Percentiles rank a stretch among this genome's conserved stretches.
Conservation (phyloP, 2,113 vertebrate species). For the Peucedramus taeniatus region DNA sequence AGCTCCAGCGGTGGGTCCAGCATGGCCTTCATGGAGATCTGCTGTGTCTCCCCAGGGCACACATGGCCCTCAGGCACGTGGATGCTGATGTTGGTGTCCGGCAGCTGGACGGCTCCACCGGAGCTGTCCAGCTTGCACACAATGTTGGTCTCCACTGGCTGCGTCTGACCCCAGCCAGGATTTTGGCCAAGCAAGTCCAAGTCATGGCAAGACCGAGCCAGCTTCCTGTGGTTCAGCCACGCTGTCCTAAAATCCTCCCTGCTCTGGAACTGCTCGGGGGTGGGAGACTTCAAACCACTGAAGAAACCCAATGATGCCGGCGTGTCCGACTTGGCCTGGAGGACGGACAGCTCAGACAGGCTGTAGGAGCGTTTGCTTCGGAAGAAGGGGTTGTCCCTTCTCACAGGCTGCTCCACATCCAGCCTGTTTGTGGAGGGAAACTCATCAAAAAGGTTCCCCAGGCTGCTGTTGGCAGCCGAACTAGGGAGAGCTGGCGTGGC, state of each 20-base stretch:
- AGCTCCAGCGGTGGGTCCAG: conserved; percentile 91
- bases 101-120: conserved; percentile 89
- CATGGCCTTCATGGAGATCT: conserved; percentile 91
- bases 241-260: conserved; percentile 93
- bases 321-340: conserved; percentile 80
- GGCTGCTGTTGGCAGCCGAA: conserved; percentile 62
- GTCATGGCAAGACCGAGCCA: conserved; percentile 94
- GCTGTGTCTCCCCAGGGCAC: conserved; percentile 83
- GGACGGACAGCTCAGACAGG: conserved; percentile 89
- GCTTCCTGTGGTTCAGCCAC: conserved; percentile 92
- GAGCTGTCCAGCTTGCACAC: conserved; percentile 90
- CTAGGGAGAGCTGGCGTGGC: conserved; percentile 13
- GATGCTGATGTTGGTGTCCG: conserved; percentile 89
- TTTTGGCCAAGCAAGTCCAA: conserved; percentile 90
- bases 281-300: conserved; percentile 84
- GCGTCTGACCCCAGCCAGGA: conserved; percentile 96
- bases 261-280: conserved; percentile 93
- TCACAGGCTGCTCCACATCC: conserved; percentile 61
- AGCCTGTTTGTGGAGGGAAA: conserved; percentile 47
- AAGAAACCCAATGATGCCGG: conserved; percentile 75
- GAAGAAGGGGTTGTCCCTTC: conserved; percentile 90
- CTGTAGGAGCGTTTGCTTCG: conserved; percentile 96
- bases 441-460: conserved; percentile 72
- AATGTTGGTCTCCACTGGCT: conserved; percentile 90
- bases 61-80: conserved; percentile 89